A percentile compares a stretch with the other conserved stretches of the same genome.
These are phyloP conservation scores for Pristis pectinata DNA, from an alignment of 2,797 vertebrate species.

Conservation along the genomic window DNA sequence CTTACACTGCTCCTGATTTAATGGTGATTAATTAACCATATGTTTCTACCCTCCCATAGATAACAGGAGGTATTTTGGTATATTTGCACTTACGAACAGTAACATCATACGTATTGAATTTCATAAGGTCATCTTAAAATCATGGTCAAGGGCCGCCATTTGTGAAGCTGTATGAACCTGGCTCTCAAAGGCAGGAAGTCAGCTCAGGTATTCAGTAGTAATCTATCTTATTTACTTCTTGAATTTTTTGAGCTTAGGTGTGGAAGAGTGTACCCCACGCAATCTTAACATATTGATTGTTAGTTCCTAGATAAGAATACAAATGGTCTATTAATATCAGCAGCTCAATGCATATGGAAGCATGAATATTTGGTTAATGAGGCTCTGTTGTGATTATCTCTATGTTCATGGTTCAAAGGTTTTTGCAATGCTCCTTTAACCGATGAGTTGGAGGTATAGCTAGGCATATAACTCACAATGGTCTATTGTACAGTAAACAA, in stretches of 20 bases:
- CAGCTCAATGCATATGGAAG: neutral
- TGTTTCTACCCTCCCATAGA: neutral
- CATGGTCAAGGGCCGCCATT: neutral
- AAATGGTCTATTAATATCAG: neutral
- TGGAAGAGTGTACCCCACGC: neutral
- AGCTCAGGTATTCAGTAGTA: neutral
- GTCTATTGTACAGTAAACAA: no score
- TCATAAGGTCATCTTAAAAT: neutral
- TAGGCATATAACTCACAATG: no score
- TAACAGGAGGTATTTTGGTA: neutral
- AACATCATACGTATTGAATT: neutral
- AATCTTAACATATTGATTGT: neutral
- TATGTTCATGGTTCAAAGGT: neutral
- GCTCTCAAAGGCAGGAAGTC: neutral
- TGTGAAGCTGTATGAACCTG: neutral
- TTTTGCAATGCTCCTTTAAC: no score
- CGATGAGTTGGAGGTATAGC: no score
- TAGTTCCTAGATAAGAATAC: neutral
- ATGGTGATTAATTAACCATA: neutral
- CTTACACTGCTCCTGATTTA: neutral
- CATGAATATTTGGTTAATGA: neutral
- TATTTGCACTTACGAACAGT: neutral
- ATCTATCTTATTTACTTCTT: neutral
- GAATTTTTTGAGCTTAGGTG: neutral
- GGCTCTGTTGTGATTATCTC: neutral